These are phyloP conservation scores for Solea senegalensis DNA, from an alignment of 2,113 vertebrate species.

Conservation along the genomic window DNA sequence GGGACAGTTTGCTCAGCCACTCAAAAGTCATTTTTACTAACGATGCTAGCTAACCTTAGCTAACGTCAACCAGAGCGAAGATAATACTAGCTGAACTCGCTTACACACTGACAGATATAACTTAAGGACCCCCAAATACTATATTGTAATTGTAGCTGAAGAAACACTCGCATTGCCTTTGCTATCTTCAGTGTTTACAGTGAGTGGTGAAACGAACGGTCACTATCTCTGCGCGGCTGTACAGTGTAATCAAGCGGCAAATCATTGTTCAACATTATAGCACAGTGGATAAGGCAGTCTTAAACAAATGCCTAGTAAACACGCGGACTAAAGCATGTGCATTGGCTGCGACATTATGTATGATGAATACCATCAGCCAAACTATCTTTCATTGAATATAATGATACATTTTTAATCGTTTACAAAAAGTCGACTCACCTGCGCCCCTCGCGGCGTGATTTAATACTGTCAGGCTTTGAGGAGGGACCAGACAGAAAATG, in stretches of 20 bases:
- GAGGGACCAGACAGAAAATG: background rate
- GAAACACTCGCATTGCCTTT: too few species aligned
- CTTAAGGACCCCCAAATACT: too few species aligned
- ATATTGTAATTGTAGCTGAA: too few species aligned
- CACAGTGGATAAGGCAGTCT: background rate
- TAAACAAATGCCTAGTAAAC: constrained; percentile 7
- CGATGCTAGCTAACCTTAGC: constrained; percentile 41
- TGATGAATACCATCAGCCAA: constrained; percentile 13
- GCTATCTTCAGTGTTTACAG: too few species aligned
- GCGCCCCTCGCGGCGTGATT: constrained; percentile 43
- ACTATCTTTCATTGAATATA: constrained; percentile 50
- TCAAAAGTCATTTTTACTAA: background rate
- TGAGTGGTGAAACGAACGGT: background rate
- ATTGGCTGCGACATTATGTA: background rate
- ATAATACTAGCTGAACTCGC: constrained; percentile 19
- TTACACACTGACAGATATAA: background rate
- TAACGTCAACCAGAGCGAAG: constrained; percentile 19
- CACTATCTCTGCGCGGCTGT: background rate
- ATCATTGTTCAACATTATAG: background rate
- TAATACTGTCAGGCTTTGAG: background rate
- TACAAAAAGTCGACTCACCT: constrained; percentile 17
- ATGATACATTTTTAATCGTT: constrained; percentile 23
- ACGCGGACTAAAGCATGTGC: background rate
- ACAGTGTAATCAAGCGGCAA: constrained; percentile 44
- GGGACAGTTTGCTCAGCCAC: background rate